Evolutionary conservation across 2,888 invertebrate genomes (phyloP).

Genomic region (Notodonta dromedarius): DNA sequence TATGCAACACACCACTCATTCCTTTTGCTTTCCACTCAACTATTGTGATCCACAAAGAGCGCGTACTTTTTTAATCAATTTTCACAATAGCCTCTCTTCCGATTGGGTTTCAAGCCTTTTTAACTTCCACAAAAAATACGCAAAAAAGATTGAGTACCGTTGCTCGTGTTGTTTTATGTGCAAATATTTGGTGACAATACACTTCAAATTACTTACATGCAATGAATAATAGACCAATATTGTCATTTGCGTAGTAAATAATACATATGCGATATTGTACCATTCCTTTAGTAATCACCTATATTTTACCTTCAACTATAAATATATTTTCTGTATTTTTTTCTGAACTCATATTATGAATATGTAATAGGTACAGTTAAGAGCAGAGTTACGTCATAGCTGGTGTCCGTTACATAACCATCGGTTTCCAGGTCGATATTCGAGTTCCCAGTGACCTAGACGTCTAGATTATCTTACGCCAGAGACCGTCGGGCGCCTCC

Average conservation of each 20-base stretch:
- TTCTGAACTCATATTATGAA: too few species aligned
- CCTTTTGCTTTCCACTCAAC: conserved; percentile 19
- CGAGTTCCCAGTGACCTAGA: conserved; percentile 53
- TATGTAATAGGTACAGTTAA: not conserved
- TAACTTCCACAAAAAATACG: not conserved
- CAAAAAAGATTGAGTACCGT: not conserved
- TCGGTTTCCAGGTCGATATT: conserved; percentile 49
- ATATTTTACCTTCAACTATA: too few species aligned
- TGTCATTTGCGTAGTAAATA: too few species aligned
- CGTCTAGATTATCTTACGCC: conserved; percentile 43
- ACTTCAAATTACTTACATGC: too few species aligned
- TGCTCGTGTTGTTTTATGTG: not conserved
- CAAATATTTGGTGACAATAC: not conserved
- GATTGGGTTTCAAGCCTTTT: conserved; percentile 4
- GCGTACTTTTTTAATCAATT: conserved; percentile 10
- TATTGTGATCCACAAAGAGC: conserved; percentile 13
- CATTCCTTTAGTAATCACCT: too few species aligned
- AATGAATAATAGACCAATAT: too few species aligned
- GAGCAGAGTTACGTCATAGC: conserved; percentile 22
- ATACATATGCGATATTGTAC: too few species aligned
- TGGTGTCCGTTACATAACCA: conserved; percentile 33
- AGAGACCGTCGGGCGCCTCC: conserved; percentile 46
- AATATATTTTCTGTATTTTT: too few species aligned
- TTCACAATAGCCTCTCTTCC: conserved; percentile 1
- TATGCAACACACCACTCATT: conserved; percentile 26